A percentile compares a stretch with the other conserved stretches of the same genome.
Conservation (phyloP, 2,113 vertebrate genomes). For the Agapornis roseicollis region DNA sequence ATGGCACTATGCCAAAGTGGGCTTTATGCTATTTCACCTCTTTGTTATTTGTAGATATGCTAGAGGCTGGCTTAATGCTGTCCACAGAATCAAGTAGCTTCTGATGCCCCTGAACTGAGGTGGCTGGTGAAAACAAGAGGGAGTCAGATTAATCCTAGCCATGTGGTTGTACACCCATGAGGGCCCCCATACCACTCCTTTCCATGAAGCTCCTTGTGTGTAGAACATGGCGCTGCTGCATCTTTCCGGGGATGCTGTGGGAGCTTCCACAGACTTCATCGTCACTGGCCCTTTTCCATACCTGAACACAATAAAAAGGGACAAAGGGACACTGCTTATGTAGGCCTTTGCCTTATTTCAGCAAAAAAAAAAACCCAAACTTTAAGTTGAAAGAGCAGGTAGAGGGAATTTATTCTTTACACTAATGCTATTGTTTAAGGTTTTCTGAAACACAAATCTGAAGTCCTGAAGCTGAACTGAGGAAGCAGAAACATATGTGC, state of each 20-base stretch:
- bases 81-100: fast-evolving
- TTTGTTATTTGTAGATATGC: background rate
- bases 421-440: background rate
- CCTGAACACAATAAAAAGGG: background rate
- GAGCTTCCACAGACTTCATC: background rate
- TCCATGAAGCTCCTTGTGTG: background rate
- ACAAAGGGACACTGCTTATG: background rate
- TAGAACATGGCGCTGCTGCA: background rate
- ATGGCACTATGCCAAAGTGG: background rate
- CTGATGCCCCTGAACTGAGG: background rate
- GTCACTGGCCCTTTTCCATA: background rate
- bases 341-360: background rate
- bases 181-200: background rate
- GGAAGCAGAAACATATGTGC: background rate
- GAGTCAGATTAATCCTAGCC: background rate
- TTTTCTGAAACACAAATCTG: background rate
- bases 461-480: background rate
- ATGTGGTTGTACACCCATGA: background rate
- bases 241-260: background rate
- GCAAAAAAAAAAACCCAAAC: background rate
- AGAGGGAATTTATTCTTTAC: background rate
- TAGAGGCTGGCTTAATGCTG: background rate
- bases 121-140: background rate
- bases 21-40: background rate
- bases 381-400: background rate